Percentiles rank a stretch among this genome's conserved stretches.
Evolutionary conservation across 2,888 invertebrate species (phyloP).

Genomic region (Temnothorax rugatulus): DNA sequence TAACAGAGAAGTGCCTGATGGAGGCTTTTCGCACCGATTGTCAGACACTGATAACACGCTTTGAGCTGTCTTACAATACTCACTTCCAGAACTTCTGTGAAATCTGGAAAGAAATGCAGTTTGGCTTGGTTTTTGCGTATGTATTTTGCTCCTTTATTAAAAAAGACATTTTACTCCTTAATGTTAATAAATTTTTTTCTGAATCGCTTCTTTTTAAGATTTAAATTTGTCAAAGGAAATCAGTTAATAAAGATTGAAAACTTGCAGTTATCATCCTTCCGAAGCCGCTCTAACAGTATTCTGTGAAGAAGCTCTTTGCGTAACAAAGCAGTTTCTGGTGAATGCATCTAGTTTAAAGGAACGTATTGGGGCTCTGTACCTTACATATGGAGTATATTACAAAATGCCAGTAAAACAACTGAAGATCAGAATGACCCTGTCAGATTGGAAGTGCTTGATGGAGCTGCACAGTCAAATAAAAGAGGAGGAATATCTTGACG

Average conservation of each 20-base stretch:
- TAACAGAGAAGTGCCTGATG: constrained; percentile 16
- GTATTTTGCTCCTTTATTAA: constrained; percentile 48
- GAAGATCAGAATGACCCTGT: constrained; percentile 79
- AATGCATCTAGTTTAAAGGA: constrained; percentile 76
- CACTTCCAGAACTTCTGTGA: constrained; percentile 80
- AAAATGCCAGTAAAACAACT: constrained; percentile 80
- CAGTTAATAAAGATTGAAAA: constrained; percentile 5
- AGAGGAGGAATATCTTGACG: constrained; percentile 81
- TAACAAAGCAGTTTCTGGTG: constrained; percentile 80
- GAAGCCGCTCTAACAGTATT: constrained; percentile 78
- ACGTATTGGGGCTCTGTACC: constrained; percentile 81
- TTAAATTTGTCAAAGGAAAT: neutral
- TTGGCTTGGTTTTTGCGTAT: constrained; percentile 81
- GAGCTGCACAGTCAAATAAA: constrained; percentile 79
- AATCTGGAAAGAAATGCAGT: constrained; percentile 82
- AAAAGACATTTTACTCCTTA: neutral
- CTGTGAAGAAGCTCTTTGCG: constrained; percentile 81
- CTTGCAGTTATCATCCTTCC: neutral
- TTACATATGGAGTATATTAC: constrained; percentile 82
- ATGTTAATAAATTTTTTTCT: neutral
- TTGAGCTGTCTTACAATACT: constrained; percentile 76
- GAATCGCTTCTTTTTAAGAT: neutral
- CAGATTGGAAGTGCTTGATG: constrained; percentile 79
- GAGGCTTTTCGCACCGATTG: constrained; percentile 81
- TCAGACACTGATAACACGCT: constrained; percentile 75